Base-by-base conservation (phyloP, 2,113 vertebrate genomes). In the Percina caprodes region DNA sequence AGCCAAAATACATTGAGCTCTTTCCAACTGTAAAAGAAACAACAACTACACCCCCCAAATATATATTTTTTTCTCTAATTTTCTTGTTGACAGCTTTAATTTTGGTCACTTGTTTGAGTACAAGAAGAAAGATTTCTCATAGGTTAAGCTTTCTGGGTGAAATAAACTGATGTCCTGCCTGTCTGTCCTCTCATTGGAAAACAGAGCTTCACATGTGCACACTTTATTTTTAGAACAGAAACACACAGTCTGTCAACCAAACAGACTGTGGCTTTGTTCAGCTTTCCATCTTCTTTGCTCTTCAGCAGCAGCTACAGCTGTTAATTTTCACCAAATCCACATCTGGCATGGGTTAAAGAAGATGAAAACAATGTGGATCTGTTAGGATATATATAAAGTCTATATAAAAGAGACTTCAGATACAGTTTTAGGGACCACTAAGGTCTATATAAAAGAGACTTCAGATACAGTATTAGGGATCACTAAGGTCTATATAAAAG, bases 191-290 rank as follows among this genome's bases (percentile, higher is more conserved):
- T 54, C 54, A 16, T 45, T 65, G 62, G 77, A 68, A 68, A 56
- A 51, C 49, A 18, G 12, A 62, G 42, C 19, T 49, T 26, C 48
- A 80, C 65, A 80, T 61, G 51, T 42, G 24, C 48, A 51, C 8
- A 35, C 30, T 5, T 80, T 48, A 6, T 8, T 30, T 33, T 69
- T 12, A 56, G 24, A 52, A 55, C 54, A 70, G 30, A 67, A 74
- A 39, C 55, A 68, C 49, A 14, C 15, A 70, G 65, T 42, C 67
- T 51, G 45, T 51, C 51, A 49, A 16, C 65, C 63, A 77, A 79
- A 80, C 61, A 82, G 80, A 75, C 76, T 33, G 51, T 5, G 42
- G 23, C 16, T 77, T 69, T 68, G 49, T 52, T 60, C 35, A 45
- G 26, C 11, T 67, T 73, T 54, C n/a, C 18, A 1, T 54, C 60